Conservation (phyloP, 2,113 vertebrate genomes). For the Calidris pygmaea region DNA sequence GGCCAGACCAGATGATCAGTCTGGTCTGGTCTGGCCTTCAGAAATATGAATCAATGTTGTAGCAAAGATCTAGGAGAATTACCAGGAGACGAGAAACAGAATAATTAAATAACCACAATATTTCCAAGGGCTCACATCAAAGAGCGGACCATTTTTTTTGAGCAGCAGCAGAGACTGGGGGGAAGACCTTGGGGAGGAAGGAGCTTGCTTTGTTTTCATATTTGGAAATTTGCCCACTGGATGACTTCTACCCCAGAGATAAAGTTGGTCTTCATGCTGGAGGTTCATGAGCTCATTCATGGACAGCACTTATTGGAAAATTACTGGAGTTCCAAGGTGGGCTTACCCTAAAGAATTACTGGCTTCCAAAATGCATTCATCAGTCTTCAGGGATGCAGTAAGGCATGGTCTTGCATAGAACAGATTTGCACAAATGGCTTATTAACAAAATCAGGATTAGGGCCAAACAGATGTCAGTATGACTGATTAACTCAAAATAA, state of each 20-base stretch:
- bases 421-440: constrained; percentile 57
- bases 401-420: constrained; percentile 38
- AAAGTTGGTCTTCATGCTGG: constrained; percentile 51
- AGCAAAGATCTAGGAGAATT: constrained; percentile 16
- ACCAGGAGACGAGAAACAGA: constrained; percentile 20
- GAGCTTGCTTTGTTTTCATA: constrained; percentile 35
- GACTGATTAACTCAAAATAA: constrained; percentile 65
- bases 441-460: constrained; percentile 44
- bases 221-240: constrained; percentile 30
- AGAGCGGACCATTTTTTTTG: not conserved
- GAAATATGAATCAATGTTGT: constrained; percentile 31
- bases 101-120: constrained; percentile 4
- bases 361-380: constrained; percentile 68
- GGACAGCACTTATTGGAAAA: constrained; percentile 46
- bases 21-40: constrained; percentile 19
- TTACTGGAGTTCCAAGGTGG: constrained; percentile 49
- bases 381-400: constrained; percentile 52
- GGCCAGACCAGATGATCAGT: constrained; percentile 10
- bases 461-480: constrained; percentile 68
- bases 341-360: constrained; percentile 69
- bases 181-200: not conserved
- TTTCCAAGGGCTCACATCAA: constrained; percentile 11
- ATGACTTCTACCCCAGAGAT: constrained; percentile 37
- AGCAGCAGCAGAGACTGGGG: not conserved
- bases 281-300: constrained; percentile 55